phyloP scores from a whole-genome alignment of 1,140 invertebrate genomes.

The Dreissena rostriformis region DNA sequence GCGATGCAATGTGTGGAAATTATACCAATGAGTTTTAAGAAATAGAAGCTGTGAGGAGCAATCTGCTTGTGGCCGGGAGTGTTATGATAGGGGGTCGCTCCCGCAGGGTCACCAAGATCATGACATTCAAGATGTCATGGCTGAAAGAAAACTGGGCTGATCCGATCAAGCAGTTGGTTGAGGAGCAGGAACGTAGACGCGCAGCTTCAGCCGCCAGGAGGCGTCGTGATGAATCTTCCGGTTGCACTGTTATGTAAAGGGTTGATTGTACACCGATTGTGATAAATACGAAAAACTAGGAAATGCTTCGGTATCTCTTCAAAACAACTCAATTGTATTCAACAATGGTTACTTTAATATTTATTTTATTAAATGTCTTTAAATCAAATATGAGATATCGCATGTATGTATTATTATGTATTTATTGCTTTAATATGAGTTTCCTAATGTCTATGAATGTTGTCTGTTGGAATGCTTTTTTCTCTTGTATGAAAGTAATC shows the following conservation, averaged over 20 bases:
- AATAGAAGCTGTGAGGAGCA: constrained; percentile 46
- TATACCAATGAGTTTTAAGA: constrained; percentile 59
- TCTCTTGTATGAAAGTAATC: too few species aligned
- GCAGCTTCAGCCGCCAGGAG: not conserved
- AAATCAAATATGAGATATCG: too few species aligned
- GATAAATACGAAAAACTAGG: too few species aligned
- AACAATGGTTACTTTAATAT: too few species aligned
- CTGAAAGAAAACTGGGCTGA: constrained; percentile 54
- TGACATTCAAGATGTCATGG: constrained; percentile 63
- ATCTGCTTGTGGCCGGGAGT: constrained; percentile 39
- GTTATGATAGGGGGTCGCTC: constrained; percentile 58
- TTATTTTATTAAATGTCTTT: too few species aligned
- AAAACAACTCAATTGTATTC: too few species aligned
- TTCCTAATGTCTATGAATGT: too few species aligned
- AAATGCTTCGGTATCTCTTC: too few species aligned
- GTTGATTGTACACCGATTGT: too few species aligned
- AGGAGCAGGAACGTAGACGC: constrained; percentile 2
- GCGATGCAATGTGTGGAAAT: constrained; percentile 61
- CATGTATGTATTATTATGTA: too few species aligned
- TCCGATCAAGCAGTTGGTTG: constrained; percentile 50
- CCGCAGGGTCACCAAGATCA: constrained; percentile 57
- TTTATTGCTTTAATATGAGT: too few species aligned
- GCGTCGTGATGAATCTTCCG: not conserved
- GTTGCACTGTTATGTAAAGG: not conserved
- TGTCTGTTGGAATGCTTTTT: too few species aligned